Conservation (phyloP, 2,797 vertebrate genomes). For the Cephalopachus bancanus region DNA sequence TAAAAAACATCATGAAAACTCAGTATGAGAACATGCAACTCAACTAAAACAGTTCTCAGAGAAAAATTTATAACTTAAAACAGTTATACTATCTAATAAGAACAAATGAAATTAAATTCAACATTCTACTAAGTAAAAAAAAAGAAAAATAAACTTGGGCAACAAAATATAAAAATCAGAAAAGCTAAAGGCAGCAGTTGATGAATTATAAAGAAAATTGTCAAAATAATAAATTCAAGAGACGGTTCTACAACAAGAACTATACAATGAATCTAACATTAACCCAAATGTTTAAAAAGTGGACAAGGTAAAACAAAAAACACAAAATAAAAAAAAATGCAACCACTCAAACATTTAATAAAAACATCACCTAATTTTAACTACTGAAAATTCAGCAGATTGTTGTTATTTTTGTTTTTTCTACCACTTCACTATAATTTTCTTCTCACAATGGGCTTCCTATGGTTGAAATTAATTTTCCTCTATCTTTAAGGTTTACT, state of each 20-base stretch:
- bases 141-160: background rate
- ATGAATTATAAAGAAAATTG: slow-evolving; percentile 25
- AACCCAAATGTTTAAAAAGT: slow-evolving; percentile 10
- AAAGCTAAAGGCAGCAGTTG: slow-evolving; percentile 47
- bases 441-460: background rate
- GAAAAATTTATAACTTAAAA: background rate
- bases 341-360: background rate
- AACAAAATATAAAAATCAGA: slow-evolving; percentile 5
- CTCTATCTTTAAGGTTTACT: background rate
- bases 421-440: slow-evolving; percentile 42
- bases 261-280: background rate
- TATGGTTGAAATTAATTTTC: background rate
- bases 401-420: slow-evolving; percentile 8
- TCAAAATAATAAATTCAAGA: slow-evolving; percentile 37
- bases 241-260: slow-evolving; percentile 4
- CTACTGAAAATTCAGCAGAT: background rate
- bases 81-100: background rate
- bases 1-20: background rate
- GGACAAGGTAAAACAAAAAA: background rate
- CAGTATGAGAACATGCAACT: background rate
- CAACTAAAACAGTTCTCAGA: background rate
- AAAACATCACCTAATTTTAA: slow-evolving; percentile 11
- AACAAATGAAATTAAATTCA: slow-evolving; percentile 56
- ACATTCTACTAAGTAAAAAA: background rate
- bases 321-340: background rate